phyloP scores from a whole-genome alignment of 2,888 invertebrate species.

The Cotesia congregata region DNA sequence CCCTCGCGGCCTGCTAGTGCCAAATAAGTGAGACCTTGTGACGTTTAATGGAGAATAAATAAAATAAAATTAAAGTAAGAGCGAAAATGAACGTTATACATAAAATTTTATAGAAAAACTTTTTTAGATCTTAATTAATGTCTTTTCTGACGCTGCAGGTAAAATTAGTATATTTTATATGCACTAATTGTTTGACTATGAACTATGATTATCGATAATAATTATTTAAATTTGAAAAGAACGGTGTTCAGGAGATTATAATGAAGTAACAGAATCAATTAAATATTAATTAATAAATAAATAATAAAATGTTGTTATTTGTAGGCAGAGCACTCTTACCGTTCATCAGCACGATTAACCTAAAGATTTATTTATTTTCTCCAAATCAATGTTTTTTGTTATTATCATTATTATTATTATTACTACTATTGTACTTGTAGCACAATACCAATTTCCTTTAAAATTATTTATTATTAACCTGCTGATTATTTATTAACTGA shows the following conservation, averaged over 20 bases:
- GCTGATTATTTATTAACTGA: constrained; percentile 13
- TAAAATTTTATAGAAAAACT: constrained; percentile 67
- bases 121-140: constrained; percentile 61
- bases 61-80: constrained; percentile 35
- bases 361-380: too few relatives aligned
- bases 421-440: neutral
- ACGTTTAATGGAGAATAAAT: constrained; percentile 45
- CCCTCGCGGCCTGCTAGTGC: constrained; percentile 64
- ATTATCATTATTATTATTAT: neutral
- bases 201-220: constrained; percentile 69
- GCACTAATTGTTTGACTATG: constrained; percentile 71
- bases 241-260: constrained; percentile 70
- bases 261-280: constrained; percentile 42
- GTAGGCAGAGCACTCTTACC: constrained; percentile 9
- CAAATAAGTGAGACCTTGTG: constrained; percentile 68
- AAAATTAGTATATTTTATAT: constrained; percentile 71
- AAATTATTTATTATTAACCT: constrained; percentile 3
- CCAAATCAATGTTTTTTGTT: too few relatives aligned
- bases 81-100: constrained; percentile 50
- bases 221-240: constrained; percentile 52
- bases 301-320: constrained; percentile 25
- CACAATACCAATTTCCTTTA: constrained; percentile 13
- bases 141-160: constrained; percentile 69
- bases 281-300: constrained; percentile 4
- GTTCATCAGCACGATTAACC: constrained; percentile 19